Evolutionary conservation across 2,113 vertebrate species (phyloP).

Genomic region (Pandion haliaetus): DNA sequence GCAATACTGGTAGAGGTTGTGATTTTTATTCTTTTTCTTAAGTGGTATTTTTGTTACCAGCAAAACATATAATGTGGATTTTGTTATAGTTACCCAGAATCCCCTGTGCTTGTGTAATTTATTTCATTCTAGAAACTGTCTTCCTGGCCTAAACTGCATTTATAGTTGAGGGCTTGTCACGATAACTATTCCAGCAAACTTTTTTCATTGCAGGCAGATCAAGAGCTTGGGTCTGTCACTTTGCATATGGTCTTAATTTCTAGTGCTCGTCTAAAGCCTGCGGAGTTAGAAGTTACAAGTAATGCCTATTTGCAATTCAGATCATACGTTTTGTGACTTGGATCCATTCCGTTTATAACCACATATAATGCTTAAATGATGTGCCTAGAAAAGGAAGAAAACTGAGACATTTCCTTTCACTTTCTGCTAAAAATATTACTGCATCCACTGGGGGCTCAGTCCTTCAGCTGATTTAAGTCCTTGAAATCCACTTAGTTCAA

Average conservation of each 20-base stretch:
- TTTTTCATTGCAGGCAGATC: neutral
- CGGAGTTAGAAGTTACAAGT: neutral
- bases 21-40: neutral
- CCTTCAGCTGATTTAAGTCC: neutral
- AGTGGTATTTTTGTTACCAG: neutral
- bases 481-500: constrained; percentile 23
- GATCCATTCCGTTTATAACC: neutral
- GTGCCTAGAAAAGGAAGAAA: neutral
- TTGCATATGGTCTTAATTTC: neutral
- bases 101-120: neutral
- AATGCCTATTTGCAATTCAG: constrained; percentile 12
- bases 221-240: neutral
- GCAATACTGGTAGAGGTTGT: neutral
- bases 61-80: neutral
- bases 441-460: neutral
- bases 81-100: neutral
- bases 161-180: neutral
- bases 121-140: neutral
- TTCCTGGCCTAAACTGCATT: neutral
- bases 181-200: neutral
- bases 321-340: neutral
- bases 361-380: neutral
- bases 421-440: constrained; percentile 21
- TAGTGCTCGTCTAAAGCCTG: neutral
- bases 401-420: neutral